Conservation (phyloP, 1,140 invertebrate species). For the Drosophila kanapiae region DNA sequence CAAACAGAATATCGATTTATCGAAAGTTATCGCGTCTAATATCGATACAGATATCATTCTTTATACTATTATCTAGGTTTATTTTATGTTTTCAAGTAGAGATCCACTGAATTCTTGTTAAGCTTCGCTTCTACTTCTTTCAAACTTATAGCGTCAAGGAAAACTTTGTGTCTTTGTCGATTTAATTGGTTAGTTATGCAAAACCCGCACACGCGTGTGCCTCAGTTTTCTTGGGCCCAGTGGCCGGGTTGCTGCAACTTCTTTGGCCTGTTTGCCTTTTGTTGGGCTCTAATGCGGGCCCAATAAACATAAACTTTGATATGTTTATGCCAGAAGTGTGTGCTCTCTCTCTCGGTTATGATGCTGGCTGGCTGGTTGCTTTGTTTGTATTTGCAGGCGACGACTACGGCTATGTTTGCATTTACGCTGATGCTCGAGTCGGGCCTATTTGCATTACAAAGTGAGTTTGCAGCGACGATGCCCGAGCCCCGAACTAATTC, state of each 20-base stretch:
- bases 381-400: slow-evolving; percentile 41
- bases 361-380: slow-evolving; percentile 1
- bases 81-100: not conserved
- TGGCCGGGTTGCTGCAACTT: slow-evolving; percentile 27
- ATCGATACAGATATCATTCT: too few species aligned
- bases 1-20: too few species aligned
- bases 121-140: not conserved
- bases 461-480: slow-evolving; percentile 60
- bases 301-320: slow-evolving; percentile 80
- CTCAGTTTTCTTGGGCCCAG: slow-evolving; percentile 9
- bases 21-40: too few species aligned
- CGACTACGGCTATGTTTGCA: slow-evolving; percentile 26
- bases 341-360: slow-evolving; percentile 14
- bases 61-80: not conserved
- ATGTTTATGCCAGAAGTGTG: slow-evolving; percentile 75
- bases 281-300: slow-evolving; percentile 47
- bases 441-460: slow-evolving; percentile 78
- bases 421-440: slow-evolving; percentile 30
- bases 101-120: not conserved
- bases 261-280: slow-evolving; percentile 24
- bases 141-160: not conserved
- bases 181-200: slow-evolving; percentile 22
- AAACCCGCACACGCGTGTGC: slow-evolving; percentile 14
- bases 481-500: slow-evolving; percentile 63
- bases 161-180: slow-evolving; percentile 11